Evolutionary conservation across 2,888 invertebrate species (phyloP).

Genomic region (Calliopum simillimum): DNA sequence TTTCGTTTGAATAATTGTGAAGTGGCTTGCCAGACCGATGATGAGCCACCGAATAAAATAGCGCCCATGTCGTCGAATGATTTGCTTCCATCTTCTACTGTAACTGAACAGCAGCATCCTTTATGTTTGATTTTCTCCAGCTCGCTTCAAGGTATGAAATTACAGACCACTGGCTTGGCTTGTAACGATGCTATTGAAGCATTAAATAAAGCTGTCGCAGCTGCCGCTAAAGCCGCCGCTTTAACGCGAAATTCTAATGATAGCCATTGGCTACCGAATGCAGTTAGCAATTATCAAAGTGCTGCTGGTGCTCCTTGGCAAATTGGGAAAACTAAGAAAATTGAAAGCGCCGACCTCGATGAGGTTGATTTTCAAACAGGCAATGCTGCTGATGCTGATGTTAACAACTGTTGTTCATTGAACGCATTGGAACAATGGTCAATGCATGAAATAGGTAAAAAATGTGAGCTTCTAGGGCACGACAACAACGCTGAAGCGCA

Average conservation of each 20-base stretch:
- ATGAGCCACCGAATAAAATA: conserved; percentile 3
- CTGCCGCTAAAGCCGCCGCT: conserved; percentile 44
- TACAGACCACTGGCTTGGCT: conserved; percentile 39
- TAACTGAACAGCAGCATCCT: conserved; percentile 34
- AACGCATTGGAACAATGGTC: conserved; percentile 50
- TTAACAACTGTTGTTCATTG: background rate
- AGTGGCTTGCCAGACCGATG: conserved; percentile 72
- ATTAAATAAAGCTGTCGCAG: conserved; percentile 48
- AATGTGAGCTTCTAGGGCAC: conserved; percentile 48
- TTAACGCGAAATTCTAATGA: conserved; percentile 32
- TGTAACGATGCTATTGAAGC: conserved; percentile 48
- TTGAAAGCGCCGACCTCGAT: conserved; percentile 18
- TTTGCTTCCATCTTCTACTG: background rate
- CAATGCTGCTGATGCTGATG: background rate
- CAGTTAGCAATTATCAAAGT: background rate
- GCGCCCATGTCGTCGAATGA: background rate
- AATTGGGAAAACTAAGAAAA: background rate
- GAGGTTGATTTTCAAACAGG: conserved; percentile 37
- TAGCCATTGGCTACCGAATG: conserved; percentile 35
- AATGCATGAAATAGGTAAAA: conserved; percentile 55
- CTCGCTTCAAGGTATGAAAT: conserved; percentile 32
- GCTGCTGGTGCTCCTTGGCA: background rate
- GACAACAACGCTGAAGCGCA: conserved; percentile 46
- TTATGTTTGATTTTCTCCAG: conserved; percentile 37
- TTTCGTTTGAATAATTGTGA: conserved; percentile 74